Base-by-base conservation (phyloP, 2,888 invertebrate genomes). In the Chloroclysta siterata region DNA sequence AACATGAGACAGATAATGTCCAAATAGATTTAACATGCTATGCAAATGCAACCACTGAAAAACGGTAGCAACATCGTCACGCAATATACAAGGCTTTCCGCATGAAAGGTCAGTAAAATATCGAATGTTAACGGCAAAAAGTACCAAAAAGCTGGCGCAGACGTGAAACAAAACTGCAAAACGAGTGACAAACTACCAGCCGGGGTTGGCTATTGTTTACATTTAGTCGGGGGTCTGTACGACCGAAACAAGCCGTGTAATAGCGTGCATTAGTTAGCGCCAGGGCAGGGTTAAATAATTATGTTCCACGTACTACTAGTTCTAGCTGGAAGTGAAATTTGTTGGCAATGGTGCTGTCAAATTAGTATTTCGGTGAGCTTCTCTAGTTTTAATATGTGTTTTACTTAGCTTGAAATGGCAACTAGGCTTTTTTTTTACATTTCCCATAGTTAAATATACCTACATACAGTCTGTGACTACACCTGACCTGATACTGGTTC, bases 101-200 rank as follows among this genome's bases (percentile, higher is more conserved):
- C 65, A 65, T 65, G 61, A 62, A 65, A 65, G 65, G 65, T 65
- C 65, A 65, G 65, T 65, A 65, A 71, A 76, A 76, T 79, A 80
- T 80, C 71, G 79, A 72, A 72, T 66, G 72, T 66, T 69, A 79
- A 74, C 72, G 72, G 70, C 75, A 76, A 78, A 80, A 77, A 78
- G 73, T 66, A 71, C 65, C 72, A 74, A 75, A 78, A 74, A 68
- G 65, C 59, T 48, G 66, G 69, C 56, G 76, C 75, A 79, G 81
- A 81, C 80, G 80, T 77, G 79, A 81, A 81, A 81, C 79, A 72
- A 74, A 76, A 70, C 66, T 75, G 70, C 72, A 75, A 75, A 78
- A 78, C 70, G 72, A 76, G 83, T 84, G 84, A 85, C 82, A 84
- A 84, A 85, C 78, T 80, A 79, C 74, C 76, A 52, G 36, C 52